Percentiles rank a stretch among this genome's conserved stretches.
Evolutionary conservation across 1,140 invertebrate species (phyloP).

Genomic region (Fopius arisanus): DNA sequence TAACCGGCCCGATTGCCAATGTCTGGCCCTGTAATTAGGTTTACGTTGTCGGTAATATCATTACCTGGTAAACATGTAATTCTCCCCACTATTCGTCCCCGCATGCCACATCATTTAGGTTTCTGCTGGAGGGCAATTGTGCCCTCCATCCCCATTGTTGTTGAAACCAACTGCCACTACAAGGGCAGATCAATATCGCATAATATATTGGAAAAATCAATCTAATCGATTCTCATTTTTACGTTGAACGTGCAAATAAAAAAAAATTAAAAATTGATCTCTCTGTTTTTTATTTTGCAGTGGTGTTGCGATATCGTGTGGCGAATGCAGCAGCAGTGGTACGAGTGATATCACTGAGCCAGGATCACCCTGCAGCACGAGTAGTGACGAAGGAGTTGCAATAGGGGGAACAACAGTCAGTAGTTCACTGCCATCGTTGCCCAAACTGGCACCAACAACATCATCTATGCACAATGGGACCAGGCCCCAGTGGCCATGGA

Average conservation of each 20-base stretch:
- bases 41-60: slow-evolving; percentile 46
- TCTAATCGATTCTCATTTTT: slow-evolving; percentile 23
- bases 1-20: slow-evolving; percentile 44
- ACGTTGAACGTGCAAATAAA: too few relatives aligned
- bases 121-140: slow-evolving; percentile 17
- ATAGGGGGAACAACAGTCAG: slow-evolving; percentile 59
- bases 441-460: slow-evolving; percentile 61
- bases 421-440: slow-evolving; percentile 61
- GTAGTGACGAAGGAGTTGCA: slow-evolving; percentile 60
- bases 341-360: slow-evolving; percentile 82
- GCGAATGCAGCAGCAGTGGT: slow-evolving; percentile 72
- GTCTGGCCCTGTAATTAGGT: slow-evolving; percentile 52
- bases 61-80: slow-evolving; percentile 50
- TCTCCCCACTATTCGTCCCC: slow-evolving; percentile 26
- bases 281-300: slow-evolving; percentile 63
- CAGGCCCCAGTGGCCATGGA: slow-evolving; percentile 64
- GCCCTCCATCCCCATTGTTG: background rate
- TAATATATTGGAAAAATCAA: background rate
- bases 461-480: slow-evolving; percentile 54
- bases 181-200: background rate
- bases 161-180: background rate
- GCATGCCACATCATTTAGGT: slow-evolving; percentile 3
- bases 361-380: slow-evolving; percentile 78
- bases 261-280: too few relatives aligned
- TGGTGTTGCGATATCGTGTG: slow-evolving; percentile 75